Base-by-base conservation (phyloP, 2,888 invertebrate species). In the Osedax fenrisi region DNA sequence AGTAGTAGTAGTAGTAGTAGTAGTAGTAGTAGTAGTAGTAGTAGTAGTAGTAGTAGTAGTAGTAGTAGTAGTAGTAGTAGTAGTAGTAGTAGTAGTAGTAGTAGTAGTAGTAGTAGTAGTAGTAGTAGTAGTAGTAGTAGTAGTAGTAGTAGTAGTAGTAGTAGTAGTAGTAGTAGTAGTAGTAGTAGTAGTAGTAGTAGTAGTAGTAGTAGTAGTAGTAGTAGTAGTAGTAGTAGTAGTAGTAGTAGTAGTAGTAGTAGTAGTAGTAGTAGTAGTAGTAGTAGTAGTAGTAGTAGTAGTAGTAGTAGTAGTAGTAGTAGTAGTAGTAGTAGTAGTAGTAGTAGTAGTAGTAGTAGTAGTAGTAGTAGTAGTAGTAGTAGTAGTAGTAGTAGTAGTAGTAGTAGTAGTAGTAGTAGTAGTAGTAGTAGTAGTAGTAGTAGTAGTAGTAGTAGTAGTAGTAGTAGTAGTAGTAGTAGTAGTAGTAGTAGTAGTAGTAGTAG, bases 271-370 rank as follows among this genome's bases (percentile, higher is more conserved):
- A 27, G 66, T 68, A 71, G 71, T 71, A 71, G 71, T 68, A 71
- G 71, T 71, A 71, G 71, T 17, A 71, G 71, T 27, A 71, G 71
- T 17, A 71, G 71, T 71, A 71, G 71, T 68, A 68, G 71, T 71
- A 68, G 71, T 68, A 68, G 71, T 27, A 71, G 71, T 17, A 71
- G 71, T 10, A 71, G 66, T 68, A 71, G 66, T 27, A 71, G 71
- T 68, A 71, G 71, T 27, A 71, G 71, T 66, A 71, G 71, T 56
- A 71, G 66, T 17, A 71, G 71, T 71, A 68, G 62, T 3, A 71
- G 66, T 27, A 71, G 71, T 3, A 71, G 62, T 27, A 72, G 71
- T 24, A 72, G 71, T 27, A 64, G 71, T 10, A 64, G 71, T 27
- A 70, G 71, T 17, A 71, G 71, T 27, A 71, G 66, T 17, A 71